Percentiles rank a stretch among this genome's conserved stretches.
phyloP scores from a whole-genome alignment of 1,140 invertebrate species.

The Drosophila triauraria region DNA sequence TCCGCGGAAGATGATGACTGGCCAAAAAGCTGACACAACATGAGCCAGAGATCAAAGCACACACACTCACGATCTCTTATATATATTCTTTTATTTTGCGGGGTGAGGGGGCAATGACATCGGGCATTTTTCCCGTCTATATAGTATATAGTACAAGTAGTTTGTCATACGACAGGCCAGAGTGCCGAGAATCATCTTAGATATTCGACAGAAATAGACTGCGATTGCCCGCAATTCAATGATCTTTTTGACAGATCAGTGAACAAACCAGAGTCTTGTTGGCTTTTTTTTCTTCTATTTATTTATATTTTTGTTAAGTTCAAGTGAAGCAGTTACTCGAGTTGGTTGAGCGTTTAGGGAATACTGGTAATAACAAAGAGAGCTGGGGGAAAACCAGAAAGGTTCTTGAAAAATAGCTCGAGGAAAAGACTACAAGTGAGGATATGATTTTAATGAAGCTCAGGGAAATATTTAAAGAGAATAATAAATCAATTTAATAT shows the following conservation, averaged over 20 bases:
- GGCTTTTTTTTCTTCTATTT: not conserved
- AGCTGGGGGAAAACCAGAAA: not conserved
- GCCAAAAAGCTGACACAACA: slow-evolving; percentile 40
- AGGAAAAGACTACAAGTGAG: not conserved
- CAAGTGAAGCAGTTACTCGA: slow-evolving; percentile 12
- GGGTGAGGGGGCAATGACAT: slow-evolving; percentile 60
- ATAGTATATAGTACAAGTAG: slow-evolving; percentile 32
- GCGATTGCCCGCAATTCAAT: slow-evolving; percentile 26
- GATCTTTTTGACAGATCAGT: slow-evolving; percentile 21
- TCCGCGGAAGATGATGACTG: slow-evolving; percentile 39
- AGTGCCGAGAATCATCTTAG: slow-evolving; percentile 20
- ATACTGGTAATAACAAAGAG: slow-evolving; percentile 6
- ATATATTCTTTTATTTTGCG: not conserved
- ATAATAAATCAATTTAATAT: not conserved
- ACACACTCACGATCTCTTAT: slow-evolving; percentile 22
- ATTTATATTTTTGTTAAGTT: slow-evolving; percentile 1
- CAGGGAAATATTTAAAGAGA: too few relatives aligned
- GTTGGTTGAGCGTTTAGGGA: not conserved
- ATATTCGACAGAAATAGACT: slow-evolving; percentile 35
- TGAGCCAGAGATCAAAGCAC: slow-evolving; percentile 59
- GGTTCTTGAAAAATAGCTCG: not conserved
- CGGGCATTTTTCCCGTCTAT: slow-evolving; percentile 29
- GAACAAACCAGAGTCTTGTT: slow-evolving; percentile 1
- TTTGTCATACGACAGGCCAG: slow-evolving; percentile 38
- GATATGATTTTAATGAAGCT: too few relatives aligned